phyloP scores from a whole-genome alignment of 2,888 invertebrate species.

The Noctua fimbriata region DNA sequence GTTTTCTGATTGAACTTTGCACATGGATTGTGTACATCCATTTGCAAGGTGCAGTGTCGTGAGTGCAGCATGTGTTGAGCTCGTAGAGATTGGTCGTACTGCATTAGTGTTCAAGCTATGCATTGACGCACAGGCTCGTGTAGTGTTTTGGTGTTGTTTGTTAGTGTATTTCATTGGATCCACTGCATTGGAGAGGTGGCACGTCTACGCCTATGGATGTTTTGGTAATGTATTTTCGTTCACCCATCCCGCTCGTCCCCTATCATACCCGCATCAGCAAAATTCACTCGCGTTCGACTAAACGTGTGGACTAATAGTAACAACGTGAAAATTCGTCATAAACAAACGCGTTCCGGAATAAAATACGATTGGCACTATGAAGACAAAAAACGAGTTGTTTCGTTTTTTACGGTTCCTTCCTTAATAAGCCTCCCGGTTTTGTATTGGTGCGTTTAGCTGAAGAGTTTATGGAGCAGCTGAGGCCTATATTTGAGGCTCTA shows the following conservation, averaged over 20 bases:
- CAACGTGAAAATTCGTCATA: constrained; percentile 76
- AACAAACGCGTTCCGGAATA: constrained; percentile 79
- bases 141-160: constrained; percentile 89
- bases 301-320: constrained; percentile 87
- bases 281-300: constrained; percentile 80
- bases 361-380: constrained; percentile 89
- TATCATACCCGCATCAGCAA: constrained; percentile 81
- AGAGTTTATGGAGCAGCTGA: constrained; percentile 98
- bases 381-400: constrained; percentile 77
- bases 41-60: constrained; percentile 87
- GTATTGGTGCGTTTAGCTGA: constrained; percentile 93
- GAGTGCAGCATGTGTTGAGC: constrained; percentile 89
- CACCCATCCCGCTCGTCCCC: constrained; percentile 85
- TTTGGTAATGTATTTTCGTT: constrained; percentile 88
- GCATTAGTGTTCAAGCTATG: constrained; percentile 89
- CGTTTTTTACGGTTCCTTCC: constrained; percentile 78
- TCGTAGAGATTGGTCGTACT: constrained; percentile 89
- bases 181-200: constrained; percentile 90
- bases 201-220: constrained; percentile 87
- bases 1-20: constrained; percentile 84
- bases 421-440: constrained; percentile 88
- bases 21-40: constrained; percentile 85
- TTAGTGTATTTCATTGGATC: constrained; percentile 86
- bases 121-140: constrained; percentile 88
- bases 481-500: constrained; percentile 98